Base-by-base conservation (phyloP, 2,797 vertebrate species). In the Scomberomorus guttatus region DNA sequence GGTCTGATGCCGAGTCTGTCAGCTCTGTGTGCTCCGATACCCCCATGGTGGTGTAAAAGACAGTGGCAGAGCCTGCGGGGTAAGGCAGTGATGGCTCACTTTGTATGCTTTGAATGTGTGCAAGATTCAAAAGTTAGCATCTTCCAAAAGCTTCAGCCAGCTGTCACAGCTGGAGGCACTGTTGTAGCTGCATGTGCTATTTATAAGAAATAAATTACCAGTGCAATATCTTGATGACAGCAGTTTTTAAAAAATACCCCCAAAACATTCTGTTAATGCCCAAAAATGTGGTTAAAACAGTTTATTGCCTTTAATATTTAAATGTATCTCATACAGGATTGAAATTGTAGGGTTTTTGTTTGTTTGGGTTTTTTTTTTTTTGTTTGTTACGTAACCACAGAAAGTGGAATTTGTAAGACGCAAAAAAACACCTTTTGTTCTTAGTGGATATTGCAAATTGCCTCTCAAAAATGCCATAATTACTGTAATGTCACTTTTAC, bases 1-100 rank as follows among this genome's bases (percentile, higher is more conserved):
- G 95, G 93, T 98, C 97, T 0, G 97, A 98, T 25, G 95, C 95
- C 0, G 97, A 97, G 66, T 98, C 97, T 0, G 95, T 98, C 89
- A 98, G 97, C 90, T 98, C 97, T 0, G 97, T 97, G 79, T 98
- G 97, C 93, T 97, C 97, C 0, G 97, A 99, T 86, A 97, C 97
- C 3, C 97, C 98, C 74, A 98, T 99, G 85, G 97, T 98, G 90
- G 96, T 97, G 88, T 98, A 91, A 94, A 81, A 44, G 63, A 55
- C 24, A n/a, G 34, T 2, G 58, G 24, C 15, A 12, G 22, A 17
- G 32, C 18, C 29, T 17, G 44, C 22, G 22, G 61, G 64, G 54
- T 51, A 9, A 80, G 67, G 76, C 18, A 17, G 64, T 17, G 42
- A 62, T 11, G 7, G 57, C 27, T 39, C 1, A 58, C 52, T 79